Evolutionary conservation across 2,113 vertebrate genomes (phyloP).

Genomic region (Heloderma charlesbogerti): DNA sequence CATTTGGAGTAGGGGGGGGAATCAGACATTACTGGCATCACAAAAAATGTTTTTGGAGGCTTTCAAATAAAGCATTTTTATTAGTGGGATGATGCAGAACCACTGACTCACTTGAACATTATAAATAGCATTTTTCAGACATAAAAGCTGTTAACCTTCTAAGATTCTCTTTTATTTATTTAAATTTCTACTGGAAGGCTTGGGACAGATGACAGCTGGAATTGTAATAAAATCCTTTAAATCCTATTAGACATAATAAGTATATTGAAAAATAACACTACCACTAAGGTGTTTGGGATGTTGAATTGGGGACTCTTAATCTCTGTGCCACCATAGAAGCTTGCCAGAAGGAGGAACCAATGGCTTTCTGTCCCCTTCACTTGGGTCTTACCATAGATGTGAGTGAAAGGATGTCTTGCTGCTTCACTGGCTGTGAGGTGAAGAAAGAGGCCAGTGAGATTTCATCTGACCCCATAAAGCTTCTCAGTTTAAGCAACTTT

Average conservation of each 20-base stretch:
- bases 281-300: not conserved
- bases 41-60: not conserved
- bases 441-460: not conserved
- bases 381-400: not conserved
- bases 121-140: not conserved
- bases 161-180: not conserved
- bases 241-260: not conserved
- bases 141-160: not conserved
- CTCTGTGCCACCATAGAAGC: not conserved
- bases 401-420: not conserved
- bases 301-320: not conserved
- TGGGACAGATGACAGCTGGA: not conserved
- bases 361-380: not conserved
- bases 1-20: not conserved
- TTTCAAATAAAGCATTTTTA: not conserved
- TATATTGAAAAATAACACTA: not conserved
- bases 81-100: not conserved
- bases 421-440: not conserved
- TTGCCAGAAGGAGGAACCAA: not conserved
- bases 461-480: not conserved
- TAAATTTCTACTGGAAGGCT: not conserved
- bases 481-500: not conserved
- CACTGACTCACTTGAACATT: not conserved
- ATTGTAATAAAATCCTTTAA: not conserved
- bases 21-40: not conserved